phyloP scores from a whole-genome alignment of 92 coral and sea anemone genomes.

The Montipora capitata region DNA sequence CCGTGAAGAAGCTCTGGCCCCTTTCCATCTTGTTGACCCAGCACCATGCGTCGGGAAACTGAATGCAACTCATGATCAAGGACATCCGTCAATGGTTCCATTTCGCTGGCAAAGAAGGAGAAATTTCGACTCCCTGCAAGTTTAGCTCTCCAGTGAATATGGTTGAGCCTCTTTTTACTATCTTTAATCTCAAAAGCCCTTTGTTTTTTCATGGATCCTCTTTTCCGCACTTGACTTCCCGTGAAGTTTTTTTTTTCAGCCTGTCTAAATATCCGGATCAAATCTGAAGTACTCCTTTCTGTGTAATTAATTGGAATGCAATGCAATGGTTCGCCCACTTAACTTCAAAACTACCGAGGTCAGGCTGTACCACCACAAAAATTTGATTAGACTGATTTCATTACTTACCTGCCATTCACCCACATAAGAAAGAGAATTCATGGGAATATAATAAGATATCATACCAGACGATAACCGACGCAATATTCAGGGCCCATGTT shows the following conservation, averaged over 20 bases:
- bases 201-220: background rate
- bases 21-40: too few relatives aligned
- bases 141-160: too few relatives aligned
- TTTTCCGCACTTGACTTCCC: background rate
- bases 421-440: background rate
- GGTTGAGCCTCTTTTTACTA: too few relatives aligned
- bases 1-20: too few relatives aligned
- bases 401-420: background rate
- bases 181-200: background rate
- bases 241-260: background rate
- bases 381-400: background rate
- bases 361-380: conserved; percentile 2
- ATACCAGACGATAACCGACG: too few relatives aligned
- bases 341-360: conserved; percentile 46
- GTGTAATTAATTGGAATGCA: conserved; percentile 29
- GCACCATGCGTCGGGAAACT: too few relatives aligned
- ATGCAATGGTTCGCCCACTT: conserved; percentile 30
- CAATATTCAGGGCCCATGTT: too few relatives aligned
- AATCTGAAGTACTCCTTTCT: conserved; percentile 22
- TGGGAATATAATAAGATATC: too few relatives aligned
- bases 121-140: too few relatives aligned
- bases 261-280: background rate
- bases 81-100: too few relatives aligned
- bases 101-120: too few relatives aligned
- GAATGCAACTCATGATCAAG: too few relatives aligned